Evolutionary conservation across 2,113 vertebrate genomes (phyloP), one percentile per base, ranked within the genome.

Genomic region (Albula goreensis): DNA sequence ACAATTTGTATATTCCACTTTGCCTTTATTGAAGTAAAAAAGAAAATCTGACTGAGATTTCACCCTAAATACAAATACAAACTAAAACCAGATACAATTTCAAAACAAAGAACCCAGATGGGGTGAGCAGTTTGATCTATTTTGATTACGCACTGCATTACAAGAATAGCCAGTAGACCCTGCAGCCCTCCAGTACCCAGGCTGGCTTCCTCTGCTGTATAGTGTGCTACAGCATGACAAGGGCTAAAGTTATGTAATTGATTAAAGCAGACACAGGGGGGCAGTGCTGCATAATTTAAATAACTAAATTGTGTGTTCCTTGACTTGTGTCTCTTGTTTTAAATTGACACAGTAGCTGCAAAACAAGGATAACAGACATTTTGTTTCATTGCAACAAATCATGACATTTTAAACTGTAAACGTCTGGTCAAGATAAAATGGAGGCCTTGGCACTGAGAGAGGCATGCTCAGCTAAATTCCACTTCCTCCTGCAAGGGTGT

Each of bases 181-280:
- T 41, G 31, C 31, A 41, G 31, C 31, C 31, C 31, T 41, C 31
- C 31, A 41, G 31, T 41, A 41, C 1, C 31, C 31, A 41, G 31
- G 31, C 31, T 41, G 31, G 31, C 31, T 41, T 41, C 31, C 31
- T 41, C 31, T 41, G 31, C 1, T 1, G 31, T 41, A 41, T 41
- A 41, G 31, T 41, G 31, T 41, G 31, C 31, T 41, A 41, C 31
- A 41, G 31, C 1, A 1, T 41, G 31, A 41, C 31, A 41, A 41
- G 31, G 31, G 31, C 31, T 41, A 41, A 41, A 41, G 31, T 41
- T 41, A 41, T 51, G 80, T 5, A 82, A 78, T 77, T 7, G 50
- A 17, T 19, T 51, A 9, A 85, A 77, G 63, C 17, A 48, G 17
- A 70, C 77, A 87, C 51, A 51, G n/a, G 50, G 81, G 83, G 60